Conservation (phyloP, 2,888 invertebrate genomes). For the Apodemia zela region DNA sequence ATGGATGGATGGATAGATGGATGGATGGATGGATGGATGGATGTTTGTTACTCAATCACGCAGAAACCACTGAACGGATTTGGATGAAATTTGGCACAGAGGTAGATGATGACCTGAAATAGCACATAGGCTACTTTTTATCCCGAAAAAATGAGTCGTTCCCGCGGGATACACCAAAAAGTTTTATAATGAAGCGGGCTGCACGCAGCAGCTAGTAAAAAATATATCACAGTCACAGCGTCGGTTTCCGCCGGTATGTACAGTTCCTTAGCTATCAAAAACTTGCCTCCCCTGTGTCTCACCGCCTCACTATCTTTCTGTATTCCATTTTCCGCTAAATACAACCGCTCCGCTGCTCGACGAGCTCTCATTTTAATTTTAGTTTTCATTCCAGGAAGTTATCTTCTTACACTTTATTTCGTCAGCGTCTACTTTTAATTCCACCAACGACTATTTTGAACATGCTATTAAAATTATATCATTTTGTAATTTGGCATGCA, state of each 20-base stretch:
- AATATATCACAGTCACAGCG: too few relatives aligned
- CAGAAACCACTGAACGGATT: too few relatives aligned
- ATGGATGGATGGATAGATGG: too few relatives aligned
- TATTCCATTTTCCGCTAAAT: conserved; percentile 36
- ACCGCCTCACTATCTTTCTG: conserved; percentile 32
- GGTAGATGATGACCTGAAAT: too few relatives aligned
- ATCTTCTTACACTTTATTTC: conserved; percentile 26
- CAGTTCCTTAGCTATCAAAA: conserved; percentile 11
- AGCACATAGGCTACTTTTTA: too few relatives aligned
- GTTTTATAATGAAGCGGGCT: too few relatives aligned
- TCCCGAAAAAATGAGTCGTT: too few relatives aligned
- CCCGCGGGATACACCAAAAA: too few relatives aligned
- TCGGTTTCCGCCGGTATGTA: not conserved
- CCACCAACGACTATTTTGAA: not conserved
- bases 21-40: too few relatives aligned
- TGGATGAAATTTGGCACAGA: too few relatives aligned
- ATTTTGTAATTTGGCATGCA: not conserved
- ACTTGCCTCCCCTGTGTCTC: conserved; percentile 17
- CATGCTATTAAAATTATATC: conserved; percentile 16
- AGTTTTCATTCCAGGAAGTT: conserved; percentile 32
- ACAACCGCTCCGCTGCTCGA: conserved; percentile 30
- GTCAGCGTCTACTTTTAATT: conserved; percentile 18
- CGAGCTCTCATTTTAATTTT: conserved; percentile 32
- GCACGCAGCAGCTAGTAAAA: too few relatives aligned
- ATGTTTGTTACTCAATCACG: too few relatives aligned